Evolutionary conservation across 2,888 invertebrate genomes (phyloP), one percentile per base, ranked within the genome.

Genomic region (Callimorpha dominula): DNA sequence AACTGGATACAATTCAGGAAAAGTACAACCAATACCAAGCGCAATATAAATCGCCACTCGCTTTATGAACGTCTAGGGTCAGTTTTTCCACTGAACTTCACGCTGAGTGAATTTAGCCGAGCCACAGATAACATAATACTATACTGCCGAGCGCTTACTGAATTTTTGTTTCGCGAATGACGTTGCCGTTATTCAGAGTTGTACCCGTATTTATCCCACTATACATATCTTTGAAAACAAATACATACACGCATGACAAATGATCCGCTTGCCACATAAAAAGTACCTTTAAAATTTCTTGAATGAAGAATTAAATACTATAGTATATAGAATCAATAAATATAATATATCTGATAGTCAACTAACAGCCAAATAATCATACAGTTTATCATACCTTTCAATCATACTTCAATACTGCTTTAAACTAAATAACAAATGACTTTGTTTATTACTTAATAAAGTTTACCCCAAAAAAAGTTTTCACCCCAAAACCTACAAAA

Each of bases 401-500:
- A 70, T 20, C 57, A 42, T 65, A 17, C 57, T 67, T 65, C 40
- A 71, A 31, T 57, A 40, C 40, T 31, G 17, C 46, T 57, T 52
- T 46, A 31, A 31, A 31, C 31, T 46, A 62, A 60, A 66, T 52
- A 52, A 72, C 63, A 54, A 68, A 68, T 50, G 17, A 69, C 60
- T 69, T 73, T 65, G 65, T 68, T 72, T 73, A 66, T 65, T 65
- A 69, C 43, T 14, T 17, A 73, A 70, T 69, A 60, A 73, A 73
- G 60, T 65, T 69, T 65, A 12, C 72, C 65, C 65, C 50, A 69
- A 70, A 73, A 72, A 73, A 43, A 54, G 17, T 42, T 65, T 62
- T 68, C 15, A 40, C 46, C 67, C 60, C 52, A 49, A 66, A 74
- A 60, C 49, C 70, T 70, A 17, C 17, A 64, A 74, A 74, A 74